Percentiles rank a stretch among this genome's conserved stretches.
phyloP scores from a whole-genome alignment of 2,888 invertebrate genomes.

The Spicauda simplicius region DNA sequence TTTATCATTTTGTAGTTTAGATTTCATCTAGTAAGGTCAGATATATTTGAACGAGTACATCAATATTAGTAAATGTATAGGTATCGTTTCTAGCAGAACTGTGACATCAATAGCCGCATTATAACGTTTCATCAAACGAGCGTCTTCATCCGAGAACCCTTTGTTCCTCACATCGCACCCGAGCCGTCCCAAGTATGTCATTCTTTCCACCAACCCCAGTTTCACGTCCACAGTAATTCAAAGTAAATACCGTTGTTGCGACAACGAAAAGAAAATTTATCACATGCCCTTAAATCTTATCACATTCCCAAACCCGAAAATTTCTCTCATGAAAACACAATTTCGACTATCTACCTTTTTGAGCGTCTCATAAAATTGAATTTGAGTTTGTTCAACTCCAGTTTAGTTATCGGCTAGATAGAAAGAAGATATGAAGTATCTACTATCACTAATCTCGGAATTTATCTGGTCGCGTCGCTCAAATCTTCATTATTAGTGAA shows the following conservation, averaged over 20 bases:
- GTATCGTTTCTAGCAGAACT: background rate
- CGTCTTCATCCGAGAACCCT: constrained; percentile 15
- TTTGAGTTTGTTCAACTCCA: constrained; percentile 30
- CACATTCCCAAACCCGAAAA: constrained; percentile 22
- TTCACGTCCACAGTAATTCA: constrained; percentile 20
- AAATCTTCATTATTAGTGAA: constrained; percentile 21
- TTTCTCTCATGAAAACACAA: constrained; percentile 17
- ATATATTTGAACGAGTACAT: no score
- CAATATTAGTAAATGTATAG: background rate
- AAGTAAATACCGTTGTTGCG: constrained; percentile 25
- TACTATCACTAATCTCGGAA: constrained; percentile 27
- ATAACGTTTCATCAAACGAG: constrained; percentile 3
- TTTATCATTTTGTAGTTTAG: no score
- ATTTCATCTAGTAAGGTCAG: no score
- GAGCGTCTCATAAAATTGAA: constrained; percentile 32
- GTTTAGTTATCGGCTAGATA: constrained; percentile 27
- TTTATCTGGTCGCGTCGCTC: constrained; percentile 22
- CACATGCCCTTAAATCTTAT: constrained; percentile 28
- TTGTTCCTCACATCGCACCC: constrained; percentile 9
- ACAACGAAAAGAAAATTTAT: constrained; percentile 19
- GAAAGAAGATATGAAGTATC: constrained; percentile 24
- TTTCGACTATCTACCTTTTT: constrained; percentile 30
- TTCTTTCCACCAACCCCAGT: constrained; percentile 14
- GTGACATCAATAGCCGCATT: background rate
- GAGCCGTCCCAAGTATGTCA: background rate